Evolutionary conservation across 2,888 invertebrate genomes (phyloP), one percentile per base, ranked within the genome.

Genomic region (Drosophila hawaiiensis): DNA sequence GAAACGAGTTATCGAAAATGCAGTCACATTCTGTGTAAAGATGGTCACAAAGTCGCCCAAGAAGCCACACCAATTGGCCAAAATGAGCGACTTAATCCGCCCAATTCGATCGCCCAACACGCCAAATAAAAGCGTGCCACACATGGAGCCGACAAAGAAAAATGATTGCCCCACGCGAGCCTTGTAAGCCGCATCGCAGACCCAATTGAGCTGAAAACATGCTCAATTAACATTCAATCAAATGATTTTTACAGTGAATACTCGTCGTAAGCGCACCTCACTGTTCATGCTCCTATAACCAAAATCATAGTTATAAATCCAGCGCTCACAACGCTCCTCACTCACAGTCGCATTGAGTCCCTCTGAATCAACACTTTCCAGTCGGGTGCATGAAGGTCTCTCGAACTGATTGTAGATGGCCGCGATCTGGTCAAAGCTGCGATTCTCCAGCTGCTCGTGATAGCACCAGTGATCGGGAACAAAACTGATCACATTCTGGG

Each of bases 141-240:
- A 83, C 33, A 95, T 94, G 25, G 95, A 95, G 9, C 95, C 95
- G 58, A 94, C 91, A 90, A 95, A 95, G 90, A 95, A 95, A 61
- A 95, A 92, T 3, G 95, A 94, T 84, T 95, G 95, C 0, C 95
- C 95, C 29, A 95, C 86, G 6, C 94, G 93, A 9, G 95, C 94
- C 83, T 94, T 94, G 94, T 95, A 95, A 50, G 93, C 93, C 16
- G 94, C 92, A 29, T 94, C 93, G 83, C 95, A 95, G 1, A 95
- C 94, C 95, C 95, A 95, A 81, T 95, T 92, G 28, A 95, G 68
- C 92, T 92, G 0, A 58, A n/a, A 49, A n/a, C n/a, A 19, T 12
- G 31, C 29, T 29, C 16, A 33, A 37, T 41, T 28, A 35, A 39
- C 6, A 37, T 4, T n/a, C 5, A n/a, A n/a, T 41, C 35, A 14